A percentile compares a stretch with the other conserved stretches of the same genome.
phyloP scores from a whole-genome alignment of 2,888 invertebrate genomes.

The Nipponacmea schrenckii region DNA sequence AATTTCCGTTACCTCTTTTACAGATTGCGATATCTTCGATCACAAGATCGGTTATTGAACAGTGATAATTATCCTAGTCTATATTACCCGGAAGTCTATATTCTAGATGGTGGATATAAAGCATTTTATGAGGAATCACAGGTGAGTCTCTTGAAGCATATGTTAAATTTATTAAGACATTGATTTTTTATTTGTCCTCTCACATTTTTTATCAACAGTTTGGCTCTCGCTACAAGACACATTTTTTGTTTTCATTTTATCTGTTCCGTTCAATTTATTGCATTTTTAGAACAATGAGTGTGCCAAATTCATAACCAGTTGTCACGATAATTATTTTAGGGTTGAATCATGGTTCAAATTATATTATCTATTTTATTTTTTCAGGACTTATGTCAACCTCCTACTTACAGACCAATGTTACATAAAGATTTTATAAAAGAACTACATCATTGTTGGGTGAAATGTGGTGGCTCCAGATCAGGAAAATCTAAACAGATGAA shows the following conservation, averaged over 20 bases:
- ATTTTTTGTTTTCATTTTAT: too few relatives aligned
- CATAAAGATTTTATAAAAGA: slow-evolving; percentile 80
- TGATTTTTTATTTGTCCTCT: too few relatives aligned
- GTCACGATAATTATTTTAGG: too few relatives aligned
- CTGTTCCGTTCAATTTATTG: too few relatives aligned
- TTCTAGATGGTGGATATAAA: slow-evolving; percentile 89
- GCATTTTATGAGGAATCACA: slow-evolving; percentile 78
- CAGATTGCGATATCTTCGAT: slow-evolving; percentile 84
- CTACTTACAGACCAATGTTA: slow-evolving; percentile 83
- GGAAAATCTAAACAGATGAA: too few relatives aligned
- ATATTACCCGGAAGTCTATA: slow-evolving; percentile 89
- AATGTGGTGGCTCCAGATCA: slow-evolving; percentile 64
- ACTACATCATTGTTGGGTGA: slow-evolving; percentile 78
- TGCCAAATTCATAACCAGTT: too few relatives aligned
- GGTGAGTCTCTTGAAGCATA: slow-evolving; percentile 28
- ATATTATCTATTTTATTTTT: slow-evolving; percentile 9
- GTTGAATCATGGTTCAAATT: too few relatives aligned
- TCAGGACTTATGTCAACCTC: slow-evolving; percentile 77
- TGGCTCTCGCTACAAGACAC: too few relatives aligned
- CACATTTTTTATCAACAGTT: too few relatives aligned
- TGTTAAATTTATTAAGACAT: too few relatives aligned
- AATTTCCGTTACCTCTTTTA: slow-evolving; percentile 31
- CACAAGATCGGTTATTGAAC: slow-evolving; percentile 82
- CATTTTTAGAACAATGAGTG: too few relatives aligned
- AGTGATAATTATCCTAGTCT: slow-evolving; percentile 83